Base-by-base conservation (phyloP, 2,113 vertebrate species). In the Limnothrissa miodon region DNA sequence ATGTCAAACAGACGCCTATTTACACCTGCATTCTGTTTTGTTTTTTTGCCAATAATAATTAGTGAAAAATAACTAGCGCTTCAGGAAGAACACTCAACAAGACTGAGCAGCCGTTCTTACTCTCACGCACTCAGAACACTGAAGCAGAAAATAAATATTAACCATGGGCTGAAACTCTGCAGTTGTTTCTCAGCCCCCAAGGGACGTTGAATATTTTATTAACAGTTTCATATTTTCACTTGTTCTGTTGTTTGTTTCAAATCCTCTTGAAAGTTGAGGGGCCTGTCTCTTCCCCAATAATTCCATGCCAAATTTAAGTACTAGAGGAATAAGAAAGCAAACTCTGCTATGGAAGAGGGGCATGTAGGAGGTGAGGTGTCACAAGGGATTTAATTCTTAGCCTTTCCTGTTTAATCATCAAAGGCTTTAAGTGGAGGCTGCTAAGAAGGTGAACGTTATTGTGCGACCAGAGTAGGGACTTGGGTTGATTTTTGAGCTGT, bases 141-240 rank as follows among this genome's bases (percentile, higher is more conserved):
- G 33, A 74, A 74, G 4, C 10, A 74, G 25, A 33, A 74, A 74
- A 74, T 74, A 74, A 33, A 74, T 36, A 8, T 36, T 74, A 62
- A 62, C 66, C 5, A 36, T 13, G 10, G 13, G 25, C 66, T 33
- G 29, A 36, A 74, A 74, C 15, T 11, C 25, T 36, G 66, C 25
- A 25, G 59, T 66, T 74, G 66, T 74, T 33, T 33, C 15, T 36
- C 4, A 10, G 36, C 25, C 66, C 66, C 66, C 29, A 17, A 74
- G 66, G 66, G 13, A 74, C 36, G 13, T 17, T 74, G 25, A 29
- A 74, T 74, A 74, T 74, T 33, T 74, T 33, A 74, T n/a, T n/a
- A n/a, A 70, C 29, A 36, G 66, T 74, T 74, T 74, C 66, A 74
- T 74, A 74, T 74, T 74, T 74, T 74, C 29, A 62, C 25, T 74